Percentiles rank a stretch among this genome's conserved stretches.
phyloP scores from a whole-genome alignment of 2,113 vertebrate genomes.

The Hyla sarda region DNA sequence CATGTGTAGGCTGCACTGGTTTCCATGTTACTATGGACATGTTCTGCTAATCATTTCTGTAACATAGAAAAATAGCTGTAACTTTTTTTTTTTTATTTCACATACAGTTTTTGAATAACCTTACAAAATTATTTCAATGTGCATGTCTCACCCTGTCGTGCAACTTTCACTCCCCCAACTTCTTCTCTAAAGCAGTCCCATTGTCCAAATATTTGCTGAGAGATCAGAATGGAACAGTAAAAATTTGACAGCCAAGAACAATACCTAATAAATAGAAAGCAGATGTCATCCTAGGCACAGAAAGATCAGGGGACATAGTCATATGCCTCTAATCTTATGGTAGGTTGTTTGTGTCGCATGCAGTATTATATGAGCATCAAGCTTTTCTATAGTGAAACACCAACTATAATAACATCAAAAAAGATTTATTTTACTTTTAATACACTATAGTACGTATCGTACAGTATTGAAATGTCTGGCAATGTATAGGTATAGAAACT shows the following conservation, averaged over 20 bases:
- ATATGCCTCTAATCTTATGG: slow-evolving; percentile 2
- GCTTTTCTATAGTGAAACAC: neutral
- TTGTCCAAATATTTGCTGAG: slow-evolving; percentile 55
- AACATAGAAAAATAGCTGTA: neutral
- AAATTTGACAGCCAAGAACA: slow-evolving; percentile 49
- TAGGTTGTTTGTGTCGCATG: slow-evolving; percentile 4
- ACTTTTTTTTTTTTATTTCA: neutral
- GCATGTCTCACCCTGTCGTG: neutral
- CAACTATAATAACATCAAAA: too few relatives aligned
- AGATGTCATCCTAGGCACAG: slow-evolving; percentile 41
- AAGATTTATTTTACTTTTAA: neutral
- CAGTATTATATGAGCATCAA: neutral
- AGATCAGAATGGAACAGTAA: slow-evolving; percentile 44
- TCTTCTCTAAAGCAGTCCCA: slow-evolving; percentile 26
- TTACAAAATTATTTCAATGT: neutral
- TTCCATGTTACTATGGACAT: too few relatives aligned
- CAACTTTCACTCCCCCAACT: neutral
- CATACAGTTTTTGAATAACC: neutral
- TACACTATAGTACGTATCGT: neutral
- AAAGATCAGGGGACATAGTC: slow-evolving; percentile 41
- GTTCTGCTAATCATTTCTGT: too few relatives aligned
- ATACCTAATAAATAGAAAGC: slow-evolving; percentile 54
- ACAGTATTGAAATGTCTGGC: too few relatives aligned
- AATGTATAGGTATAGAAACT: neutral
- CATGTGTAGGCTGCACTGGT: too few relatives aligned